phyloP scores from a whole-genome alignment of 2,888 invertebrate species.

The Stegana nigrithorax region DNA sequence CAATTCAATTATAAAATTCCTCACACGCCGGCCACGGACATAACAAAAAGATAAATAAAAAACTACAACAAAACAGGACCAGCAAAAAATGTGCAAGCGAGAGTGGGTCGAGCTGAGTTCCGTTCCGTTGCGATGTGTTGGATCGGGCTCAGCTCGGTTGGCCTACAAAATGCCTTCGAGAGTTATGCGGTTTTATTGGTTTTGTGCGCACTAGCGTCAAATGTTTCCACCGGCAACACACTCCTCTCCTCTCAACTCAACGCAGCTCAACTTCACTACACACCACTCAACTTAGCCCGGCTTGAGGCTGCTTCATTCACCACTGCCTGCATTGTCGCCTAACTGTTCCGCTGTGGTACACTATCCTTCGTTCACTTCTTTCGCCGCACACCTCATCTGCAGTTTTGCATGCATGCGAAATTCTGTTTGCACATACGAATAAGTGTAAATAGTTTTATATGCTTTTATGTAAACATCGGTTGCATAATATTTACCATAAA shows the following conservation, averaged over 20 bases:
- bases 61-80: too few relatives aligned
- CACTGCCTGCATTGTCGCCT: too few relatives aligned
- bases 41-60: not conserved
- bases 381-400: not conserved
- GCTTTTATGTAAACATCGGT: not conserved
- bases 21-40: not conserved
- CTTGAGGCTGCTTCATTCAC: too few relatives aligned
- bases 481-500: not conserved
- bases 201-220: not conserved
- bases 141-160: not conserved
- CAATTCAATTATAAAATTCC: constrained; percentile 45
- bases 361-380: not conserved
- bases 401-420: not conserved
- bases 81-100: not conserved
- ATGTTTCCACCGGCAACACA: not conserved
- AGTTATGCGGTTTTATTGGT: constrained; percentile 17
- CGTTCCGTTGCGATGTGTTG: not conserved
- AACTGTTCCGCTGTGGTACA: too few relatives aligned
- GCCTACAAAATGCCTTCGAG: constrained; percentile 9
- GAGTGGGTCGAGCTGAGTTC: not conserved
- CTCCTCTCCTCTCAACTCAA: too few relatives aligned
- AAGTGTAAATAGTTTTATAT: constrained; percentile 6
- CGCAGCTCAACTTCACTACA: not conserved
- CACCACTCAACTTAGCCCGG: not conserved
- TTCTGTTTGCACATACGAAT: not conserved